phyloP scores from a whole-genome alignment of 2,797 vertebrate species.

The Chrysocyon brachyurus region DNA sequence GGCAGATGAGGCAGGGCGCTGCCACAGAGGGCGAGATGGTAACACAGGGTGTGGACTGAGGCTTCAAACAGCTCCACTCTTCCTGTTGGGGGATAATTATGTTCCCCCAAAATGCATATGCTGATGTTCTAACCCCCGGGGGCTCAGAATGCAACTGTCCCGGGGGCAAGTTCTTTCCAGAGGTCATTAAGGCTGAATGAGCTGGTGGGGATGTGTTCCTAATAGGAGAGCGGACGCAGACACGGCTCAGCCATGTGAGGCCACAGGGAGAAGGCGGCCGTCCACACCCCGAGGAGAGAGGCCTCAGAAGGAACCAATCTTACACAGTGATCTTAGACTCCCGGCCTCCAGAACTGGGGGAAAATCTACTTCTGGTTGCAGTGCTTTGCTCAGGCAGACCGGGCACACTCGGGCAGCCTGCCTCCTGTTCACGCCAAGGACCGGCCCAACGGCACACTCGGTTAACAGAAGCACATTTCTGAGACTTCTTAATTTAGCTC shows the following conservation, averaged over 20 bases:
- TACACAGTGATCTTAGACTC: neutral
- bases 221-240: neutral
- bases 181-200: neutral
- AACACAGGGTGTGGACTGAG: fast-evolving
- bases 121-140: neutral
- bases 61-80: too few species aligned
- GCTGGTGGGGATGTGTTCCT: neutral
- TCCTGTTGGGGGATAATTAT: neutral
- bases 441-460: neutral
- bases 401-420: fast-evolving
- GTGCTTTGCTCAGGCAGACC: neutral
- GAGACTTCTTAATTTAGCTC: neutral
- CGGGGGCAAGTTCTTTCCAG: neutral
- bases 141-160: neutral
- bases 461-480: neutral
- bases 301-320: neutral
- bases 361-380: neutral
- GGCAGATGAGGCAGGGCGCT: neutral
- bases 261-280: fast-evolving
- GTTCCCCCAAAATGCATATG: fast-evolving
- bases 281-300: too few species aligned
- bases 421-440: fast-evolving
- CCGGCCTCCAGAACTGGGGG: neutral
- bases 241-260: neutral
- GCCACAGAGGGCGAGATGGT: neutral